These are phyloP conservation scores for Mycetomoellerius zeteki DNA, from an alignment of 1,140 invertebrate genomes.

Conservation along the genomic window DNA sequence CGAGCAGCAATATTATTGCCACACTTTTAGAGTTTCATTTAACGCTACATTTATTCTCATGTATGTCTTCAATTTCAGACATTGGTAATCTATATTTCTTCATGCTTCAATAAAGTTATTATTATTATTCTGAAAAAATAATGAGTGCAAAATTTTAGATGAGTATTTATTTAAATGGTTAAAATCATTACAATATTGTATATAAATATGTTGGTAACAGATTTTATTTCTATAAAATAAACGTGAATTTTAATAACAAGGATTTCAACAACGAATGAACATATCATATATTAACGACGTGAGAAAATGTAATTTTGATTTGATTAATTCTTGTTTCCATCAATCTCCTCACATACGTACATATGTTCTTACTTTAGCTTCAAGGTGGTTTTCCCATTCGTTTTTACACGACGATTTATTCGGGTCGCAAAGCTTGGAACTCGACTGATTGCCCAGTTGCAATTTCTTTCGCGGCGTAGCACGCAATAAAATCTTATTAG, in stretches of 20 bases:
- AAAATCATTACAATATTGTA: background rate
- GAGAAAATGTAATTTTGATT: background rate
- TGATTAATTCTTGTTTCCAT: background rate
- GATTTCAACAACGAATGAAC: background rate
- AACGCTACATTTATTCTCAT: too few species aligned
- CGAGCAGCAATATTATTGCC: too few species aligned
- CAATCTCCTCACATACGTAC: background rate
- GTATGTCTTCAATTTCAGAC: too few species aligned
- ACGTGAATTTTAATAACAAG: background rate
- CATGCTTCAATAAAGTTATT: too few species aligned
- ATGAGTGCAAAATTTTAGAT: background rate
- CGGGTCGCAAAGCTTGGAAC: slow-evolving; percentile 40
- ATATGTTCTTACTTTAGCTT: slow-evolving; percentile 10
- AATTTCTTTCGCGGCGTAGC: slow-evolving; percentile 45
- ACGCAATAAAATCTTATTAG: slow-evolving; percentile 52
- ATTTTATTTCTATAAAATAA: slow-evolving; percentile 10
- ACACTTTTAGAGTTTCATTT: too few species aligned
- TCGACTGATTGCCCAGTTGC: slow-evolving; percentile 31
- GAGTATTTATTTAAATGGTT: background rate
- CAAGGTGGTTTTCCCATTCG: background rate
- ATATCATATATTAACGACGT: background rate
- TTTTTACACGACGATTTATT: slow-evolving; percentile 21
- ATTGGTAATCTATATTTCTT: too few species aligned
- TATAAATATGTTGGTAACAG: background rate
- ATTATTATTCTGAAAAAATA: background rate